Evolutionary conservation across 1,140 invertebrate genomes (phyloP), one percentile per base, ranked within the genome.

Genomic region (Papilio polyxenes): DNA sequence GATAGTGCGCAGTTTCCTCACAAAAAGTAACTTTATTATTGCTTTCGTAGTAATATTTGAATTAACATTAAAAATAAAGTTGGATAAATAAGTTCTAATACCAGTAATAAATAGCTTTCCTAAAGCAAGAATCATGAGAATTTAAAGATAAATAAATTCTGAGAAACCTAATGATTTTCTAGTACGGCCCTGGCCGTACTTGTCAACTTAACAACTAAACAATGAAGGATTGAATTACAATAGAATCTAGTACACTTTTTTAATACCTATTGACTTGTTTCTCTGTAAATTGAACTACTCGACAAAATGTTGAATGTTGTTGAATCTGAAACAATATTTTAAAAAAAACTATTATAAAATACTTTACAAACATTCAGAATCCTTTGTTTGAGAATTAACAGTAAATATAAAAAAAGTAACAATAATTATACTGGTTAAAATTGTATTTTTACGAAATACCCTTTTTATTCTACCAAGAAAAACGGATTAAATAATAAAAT

Each of bases 171-270:
- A 40, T 13, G 23, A 17, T n/a, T 59, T 72, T 15, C 65, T 15
- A 37, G 31, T 72, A 40, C 65, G 31, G 11, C 65, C 65, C 65
- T 72, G 65, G 15, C 31, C 23, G 31, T 72, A 11, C 23, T 37
- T 72, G 11, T 72, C 65, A 72, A 72, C 65, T 11, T 72, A 72
- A 44, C 20, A 37, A 49, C 74, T 75, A 44, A 49, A 75, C 74
- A 75, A 75, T 75, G 74, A 75, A 75, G 72, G 20, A 48, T 15
- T 75, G n/a, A 75, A 75, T 49, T 48, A 75, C 74, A 75, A 75
- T 75, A 75, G 74, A 75, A 75, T 49, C 74, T 48, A 23, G 74
- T 75, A 75, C 74, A 49, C 17, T n/a, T 75, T 75, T 44, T 44
- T 74, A 74, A 48, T 49, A 49, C 17, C 17, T 8, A 44, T 75